Base-by-base conservation (phyloP, 2,888 invertebrate species). In the Craniophora ligustri region DNA sequence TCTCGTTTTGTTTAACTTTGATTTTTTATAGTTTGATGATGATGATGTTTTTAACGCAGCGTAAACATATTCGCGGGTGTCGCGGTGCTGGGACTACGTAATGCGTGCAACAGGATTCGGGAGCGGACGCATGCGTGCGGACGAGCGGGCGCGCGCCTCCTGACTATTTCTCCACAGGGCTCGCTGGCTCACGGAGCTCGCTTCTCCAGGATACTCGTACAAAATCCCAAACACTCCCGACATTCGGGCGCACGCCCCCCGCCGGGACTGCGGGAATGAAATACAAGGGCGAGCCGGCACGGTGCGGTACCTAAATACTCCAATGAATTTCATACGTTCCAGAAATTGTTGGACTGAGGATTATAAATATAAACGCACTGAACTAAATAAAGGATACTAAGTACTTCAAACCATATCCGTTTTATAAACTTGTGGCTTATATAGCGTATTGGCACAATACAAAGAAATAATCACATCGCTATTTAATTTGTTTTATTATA, bases 81-180 rank as follows among this genome's bases (percentile, higher is more conserved):
- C 23, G 51, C 69, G 50, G 41, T 45, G 55, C 45, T 40, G 26
- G 56, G 53, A 64, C 55, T 48, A 65, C 70, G 72, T 61, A 67
- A 65, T 78, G 68, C 82, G 85, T 82, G 84, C 85, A 87, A 87
- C 85, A 85, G 84, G 85, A 81, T 72, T 65, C 58, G 55, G 55
- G 65, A 72, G 63, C 65, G 79, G 82, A 87, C 86, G 86, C 89
- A 89, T 88, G 86, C 91, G 90, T 90, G 88, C 85, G 82, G 67
- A 61, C 88, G 68, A 73, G 28, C 53, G 76, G 81, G 79, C 88
- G 86, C 79, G 76, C 87, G 84, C 74, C 71, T 84, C 83, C 76
- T 82, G 82, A 91, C 90, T 91, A 86, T n/a, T n/a, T n/a, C 79
- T 60, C 62, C 63, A 55, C 53, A 48, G 68, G 60, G 64, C 67